Percentiles rank a stretch among this genome's conserved stretches.
Evolutionary conservation across 1,140 invertebrate species (phyloP).

Genomic region (Mycetomoellerius zeteki): DNA sequence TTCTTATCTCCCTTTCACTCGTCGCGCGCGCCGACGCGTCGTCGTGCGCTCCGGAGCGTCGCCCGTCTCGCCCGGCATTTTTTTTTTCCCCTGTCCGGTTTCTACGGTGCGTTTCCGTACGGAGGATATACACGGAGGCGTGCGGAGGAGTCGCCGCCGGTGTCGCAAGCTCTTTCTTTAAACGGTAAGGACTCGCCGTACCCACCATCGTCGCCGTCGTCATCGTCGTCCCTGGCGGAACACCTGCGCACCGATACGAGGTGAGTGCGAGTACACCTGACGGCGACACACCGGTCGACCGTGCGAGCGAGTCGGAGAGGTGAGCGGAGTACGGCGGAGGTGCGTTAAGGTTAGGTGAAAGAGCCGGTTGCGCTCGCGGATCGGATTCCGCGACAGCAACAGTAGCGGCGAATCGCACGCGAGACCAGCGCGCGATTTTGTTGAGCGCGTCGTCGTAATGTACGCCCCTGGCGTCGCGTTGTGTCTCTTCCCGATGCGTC

Average conservation of each 20-base stretch:
- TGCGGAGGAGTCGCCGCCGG: background rate
- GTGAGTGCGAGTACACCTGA: constrained; percentile 52
- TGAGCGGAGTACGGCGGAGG: background rate
- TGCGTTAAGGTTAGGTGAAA: constrained; percentile 56
- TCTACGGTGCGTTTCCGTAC: background rate
- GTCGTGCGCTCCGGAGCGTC: constrained; percentile 10
- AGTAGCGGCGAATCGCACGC: background rate
- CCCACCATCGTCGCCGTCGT: background rate
- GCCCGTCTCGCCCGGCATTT: constrained; percentile 15
- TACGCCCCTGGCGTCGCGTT: background rate
- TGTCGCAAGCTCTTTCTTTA: background rate
- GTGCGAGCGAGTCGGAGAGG: background rate
- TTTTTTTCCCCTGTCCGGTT: background rate
- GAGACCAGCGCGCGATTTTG: background rate
- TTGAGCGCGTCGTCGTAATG: background rate
- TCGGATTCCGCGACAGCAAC: background rate
- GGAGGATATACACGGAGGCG: constrained; percentile 28
- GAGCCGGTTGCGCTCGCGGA: constrained; percentile 15
- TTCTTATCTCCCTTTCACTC: background rate
- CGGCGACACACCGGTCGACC: background rate
- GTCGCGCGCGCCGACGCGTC: constrained; percentile 44
- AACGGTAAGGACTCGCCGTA: background rate
- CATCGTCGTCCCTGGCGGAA: background rate
- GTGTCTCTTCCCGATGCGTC: background rate
- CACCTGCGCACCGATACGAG: constrained; percentile 37